phyloP scores from a whole-genome alignment of 1,140 invertebrate genomes.

The Tetragnatha versicolor region DNA sequence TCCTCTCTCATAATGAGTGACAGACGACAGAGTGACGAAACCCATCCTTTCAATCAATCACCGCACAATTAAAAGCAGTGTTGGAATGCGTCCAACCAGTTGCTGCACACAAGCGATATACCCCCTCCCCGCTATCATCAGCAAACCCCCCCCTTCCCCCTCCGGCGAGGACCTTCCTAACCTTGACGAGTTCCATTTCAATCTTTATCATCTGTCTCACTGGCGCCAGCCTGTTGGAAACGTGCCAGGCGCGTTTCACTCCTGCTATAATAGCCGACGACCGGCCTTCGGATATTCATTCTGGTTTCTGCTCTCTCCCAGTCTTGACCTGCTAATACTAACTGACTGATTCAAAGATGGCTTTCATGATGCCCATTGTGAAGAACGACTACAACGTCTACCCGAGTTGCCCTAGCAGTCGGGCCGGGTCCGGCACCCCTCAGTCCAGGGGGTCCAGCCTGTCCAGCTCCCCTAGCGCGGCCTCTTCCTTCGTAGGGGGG shows the following conservation, averaged over 20 bases:
- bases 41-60: too few species aligned
- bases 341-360: conserved; percentile 69
- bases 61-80: too few species aligned
- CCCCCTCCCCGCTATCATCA: not conserved
- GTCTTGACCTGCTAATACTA: not conserved
- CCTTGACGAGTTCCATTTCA: conserved; percentile 33
- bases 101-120: not conserved
- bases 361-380: conserved; percentile 91
- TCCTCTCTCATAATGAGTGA: too few species aligned
- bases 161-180: conserved; percentile 38
- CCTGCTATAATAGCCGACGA: conserved; percentile 19
- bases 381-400: conserved; percentile 92
- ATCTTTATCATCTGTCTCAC: conserved; percentile 7
- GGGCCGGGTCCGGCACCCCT: conserved; percentile 74
- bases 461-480: conserved; percentile 72
- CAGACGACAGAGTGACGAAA: too few species aligned
- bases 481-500: conserved; percentile 32
- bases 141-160: not conserved
- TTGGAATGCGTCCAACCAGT: conserved; percentile 13
- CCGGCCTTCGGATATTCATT: conserved; percentile 24
- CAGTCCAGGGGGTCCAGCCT: conserved; percentile 78
- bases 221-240: conserved; percentile 3
- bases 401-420: conserved; percentile 68
- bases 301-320: not conserved
- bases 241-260: conserved; percentile 31